A percentile compares a stretch with the other conserved stretches of the same genome.
Conservation (phyloP, 2,113 vertebrate species). For the Laticauda laticaudata region DNA sequence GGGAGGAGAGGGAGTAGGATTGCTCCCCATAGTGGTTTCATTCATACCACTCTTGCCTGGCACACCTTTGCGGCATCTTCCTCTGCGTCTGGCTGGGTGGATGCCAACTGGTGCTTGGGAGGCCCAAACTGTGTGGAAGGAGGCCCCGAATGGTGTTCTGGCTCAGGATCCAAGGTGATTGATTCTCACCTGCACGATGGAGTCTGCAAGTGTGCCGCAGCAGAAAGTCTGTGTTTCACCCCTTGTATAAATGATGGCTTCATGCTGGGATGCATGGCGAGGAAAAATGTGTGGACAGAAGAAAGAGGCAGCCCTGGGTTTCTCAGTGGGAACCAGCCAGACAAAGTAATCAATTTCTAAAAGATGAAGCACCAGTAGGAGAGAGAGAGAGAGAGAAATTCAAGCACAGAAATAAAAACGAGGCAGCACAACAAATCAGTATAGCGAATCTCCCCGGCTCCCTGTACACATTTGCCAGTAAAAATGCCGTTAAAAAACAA, state of each 20-base stretch:
- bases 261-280: conserved; percentile 33
- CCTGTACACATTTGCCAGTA: background rate
- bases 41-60: background rate
- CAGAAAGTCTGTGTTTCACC: conserved; percentile 41
- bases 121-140: background rate
- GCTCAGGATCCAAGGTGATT: conserved; percentile 50
- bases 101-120: too few relatives aligned
- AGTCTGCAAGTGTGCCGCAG: conserved; percentile 44
- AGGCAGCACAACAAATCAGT: conserved; percentile 50
- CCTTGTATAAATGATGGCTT: conserved; percentile 58
- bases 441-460: background rate
- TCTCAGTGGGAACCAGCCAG: conserved; percentile 36
- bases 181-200: conserved; percentile 48
- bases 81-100: background rate
- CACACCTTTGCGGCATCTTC: background rate
- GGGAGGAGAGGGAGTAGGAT: background rate
- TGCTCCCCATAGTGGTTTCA: background rate
- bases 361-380: conserved; percentile 39
- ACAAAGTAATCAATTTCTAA: conserved; percentile 61
- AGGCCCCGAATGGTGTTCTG: conserved; percentile 22
- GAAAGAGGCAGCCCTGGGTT: conserved; percentile 40
- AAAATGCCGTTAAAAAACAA: background rate
- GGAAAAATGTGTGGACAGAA: conserved; percentile 46
- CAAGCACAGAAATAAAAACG: conserved; percentile 41
- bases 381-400: background rate